A percentile compares a stretch with the other conserved stretches of the same genome.
Evolutionary conservation across 2,888 invertebrate species (phyloP).

Genomic region (Drosophila borborema): DNA sequence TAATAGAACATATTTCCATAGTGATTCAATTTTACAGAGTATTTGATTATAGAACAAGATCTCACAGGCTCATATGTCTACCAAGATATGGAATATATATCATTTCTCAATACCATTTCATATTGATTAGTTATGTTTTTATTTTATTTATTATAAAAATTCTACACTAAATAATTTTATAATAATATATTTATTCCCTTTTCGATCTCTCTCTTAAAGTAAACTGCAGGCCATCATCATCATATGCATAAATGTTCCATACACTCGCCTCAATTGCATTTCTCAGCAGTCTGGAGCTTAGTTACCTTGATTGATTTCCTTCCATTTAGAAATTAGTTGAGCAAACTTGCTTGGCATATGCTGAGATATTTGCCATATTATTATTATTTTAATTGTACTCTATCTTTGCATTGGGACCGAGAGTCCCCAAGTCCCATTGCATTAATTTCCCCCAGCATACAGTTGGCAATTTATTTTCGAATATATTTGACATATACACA

Average conservation of each 20-base stretch:
- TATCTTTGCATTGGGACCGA: conserved; percentile 22
- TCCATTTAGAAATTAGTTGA: conserved; percentile 38
- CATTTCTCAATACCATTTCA: no score
- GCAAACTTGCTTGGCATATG: conserved; percentile 25
- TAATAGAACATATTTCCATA: no score
- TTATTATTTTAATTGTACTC: conserved; percentile 47
- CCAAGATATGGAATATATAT: no score
- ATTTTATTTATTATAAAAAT: no score
- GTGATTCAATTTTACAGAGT: no score
- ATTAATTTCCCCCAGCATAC: conserved; percentile 32
- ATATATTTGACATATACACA: conserved; percentile 17
- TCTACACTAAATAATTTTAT: no score
- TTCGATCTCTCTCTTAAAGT: background rate
- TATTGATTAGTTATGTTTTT: no score
- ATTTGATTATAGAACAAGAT: no score
- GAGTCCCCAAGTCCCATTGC: background rate
- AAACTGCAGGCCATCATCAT: background rate
- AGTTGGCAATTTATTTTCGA: conserved; percentile 48
- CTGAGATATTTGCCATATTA: conserved; percentile 24
- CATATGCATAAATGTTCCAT: background rate
- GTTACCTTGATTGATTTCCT: conserved; percentile 36
- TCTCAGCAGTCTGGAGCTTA: background rate
- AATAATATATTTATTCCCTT: background rate
- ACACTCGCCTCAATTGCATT: background rate
- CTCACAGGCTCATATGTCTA: no score